Percentiles rank a stretch among this genome's conserved stretches.
phyloP scores from a whole-genome alignment of 2,888 invertebrate genomes.

The Pristionchus arcanus region DNA sequence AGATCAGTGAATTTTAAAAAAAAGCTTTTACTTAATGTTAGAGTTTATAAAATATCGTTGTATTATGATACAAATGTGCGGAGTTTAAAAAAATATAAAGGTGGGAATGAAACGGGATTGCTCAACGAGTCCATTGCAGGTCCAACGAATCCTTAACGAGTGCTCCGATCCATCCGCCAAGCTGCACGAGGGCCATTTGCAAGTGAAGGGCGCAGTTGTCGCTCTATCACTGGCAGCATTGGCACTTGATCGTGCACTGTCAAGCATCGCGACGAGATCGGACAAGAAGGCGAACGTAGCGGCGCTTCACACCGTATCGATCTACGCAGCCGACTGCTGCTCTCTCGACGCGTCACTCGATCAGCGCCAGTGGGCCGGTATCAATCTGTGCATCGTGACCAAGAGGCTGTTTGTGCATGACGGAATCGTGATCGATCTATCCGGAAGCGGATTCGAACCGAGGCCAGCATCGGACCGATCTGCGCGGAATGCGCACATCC shows the following conservation, averaged over 20 bases:
- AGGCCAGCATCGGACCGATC: neutral
- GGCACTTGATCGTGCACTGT: neutral
- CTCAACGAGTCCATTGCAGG: neutral
- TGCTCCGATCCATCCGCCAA: neutral
- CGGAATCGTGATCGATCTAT: neutral
- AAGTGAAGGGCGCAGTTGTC: neutral
- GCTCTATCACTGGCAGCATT: neutral
- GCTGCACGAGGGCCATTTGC: neutral
- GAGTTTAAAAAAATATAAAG: too few relatives aligned
- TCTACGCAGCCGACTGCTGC: neutral
- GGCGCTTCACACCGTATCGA: neutral
- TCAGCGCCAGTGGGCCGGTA: neutral
- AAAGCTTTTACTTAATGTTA: too few relatives aligned
- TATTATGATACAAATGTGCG: too few relatives aligned
- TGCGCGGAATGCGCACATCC: neutral
- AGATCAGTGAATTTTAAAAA: too few relatives aligned
- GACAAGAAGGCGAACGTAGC: neutral
- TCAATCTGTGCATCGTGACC: neutral
- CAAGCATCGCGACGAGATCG: neutral
- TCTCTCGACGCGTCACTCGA: neutral
- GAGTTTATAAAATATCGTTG: too few relatives aligned
- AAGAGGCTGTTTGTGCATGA: neutral
- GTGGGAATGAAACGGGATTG: too few relatives aligned
- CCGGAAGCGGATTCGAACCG: neutral
- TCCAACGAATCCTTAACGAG: neutral